Conservation (phyloP, 2,113 vertebrate species). For the Seriola rivoliana region DNA sequence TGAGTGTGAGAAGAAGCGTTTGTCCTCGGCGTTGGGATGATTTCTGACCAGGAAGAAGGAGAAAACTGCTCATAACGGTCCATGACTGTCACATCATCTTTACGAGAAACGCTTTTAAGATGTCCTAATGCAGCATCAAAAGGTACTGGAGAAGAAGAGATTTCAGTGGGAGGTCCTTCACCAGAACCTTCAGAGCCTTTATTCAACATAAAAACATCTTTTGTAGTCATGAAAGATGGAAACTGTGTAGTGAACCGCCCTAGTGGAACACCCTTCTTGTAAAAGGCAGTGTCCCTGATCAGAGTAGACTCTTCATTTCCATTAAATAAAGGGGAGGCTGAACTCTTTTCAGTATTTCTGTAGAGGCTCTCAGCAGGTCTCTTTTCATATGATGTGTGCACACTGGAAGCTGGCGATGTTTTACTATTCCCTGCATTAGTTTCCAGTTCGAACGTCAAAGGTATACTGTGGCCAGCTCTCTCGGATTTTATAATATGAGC, state of each 20-base stretch:
- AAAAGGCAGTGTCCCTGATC: conserved; percentile 24
- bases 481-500: conserved; percentile 33
- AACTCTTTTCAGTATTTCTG: conserved; percentile 19
- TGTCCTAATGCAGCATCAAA: conserved; percentile 28
- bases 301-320: conserved; percentile 30
- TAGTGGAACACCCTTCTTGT: conserved; percentile 31
- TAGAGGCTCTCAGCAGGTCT: conserved; percentile 4
- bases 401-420: not conserved
- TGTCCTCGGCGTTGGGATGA: conserved; percentile 19
- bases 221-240: conserved; percentile 43
- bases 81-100: conserved; percentile 11
- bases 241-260: conserved; percentile 28
- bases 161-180: conserved; percentile 18
- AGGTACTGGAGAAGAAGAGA: not conserved
- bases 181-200: conserved; percentile 27
- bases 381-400: conserved; percentile 4
- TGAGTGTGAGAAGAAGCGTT: conserved; percentile 25
- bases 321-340: conserved; percentile 36
- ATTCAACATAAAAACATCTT: conserved; percentile 32
- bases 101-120: conserved; percentile 18
- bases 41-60: conserved; percentile 42
- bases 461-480: not conserved
- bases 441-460: conserved; percentile 2
- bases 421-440: conserved; percentile 4
- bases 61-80: not conserved